These are phyloP conservation scores for Nomada hirtipes DNA, from an alignment of 2,888 invertebrate species.

Conservation along the genomic window DNA sequence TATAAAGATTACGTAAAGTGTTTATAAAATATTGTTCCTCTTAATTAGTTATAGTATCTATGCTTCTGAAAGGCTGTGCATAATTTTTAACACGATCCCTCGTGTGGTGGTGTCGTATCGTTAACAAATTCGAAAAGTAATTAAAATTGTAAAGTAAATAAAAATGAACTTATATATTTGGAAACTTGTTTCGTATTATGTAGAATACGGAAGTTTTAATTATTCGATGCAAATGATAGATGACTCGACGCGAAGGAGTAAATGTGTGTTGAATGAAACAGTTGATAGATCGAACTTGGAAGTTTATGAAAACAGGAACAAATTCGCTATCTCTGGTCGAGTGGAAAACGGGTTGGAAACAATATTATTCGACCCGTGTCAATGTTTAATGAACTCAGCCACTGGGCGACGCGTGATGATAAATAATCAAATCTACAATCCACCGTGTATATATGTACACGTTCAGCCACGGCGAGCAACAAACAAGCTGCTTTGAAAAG, in stretches of 20 bases:
- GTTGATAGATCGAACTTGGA: not conserved
- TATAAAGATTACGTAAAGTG: too few species aligned
- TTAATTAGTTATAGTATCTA: too few species aligned
- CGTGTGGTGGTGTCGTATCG: too few species aligned
- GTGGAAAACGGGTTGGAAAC: conserved; percentile 3
- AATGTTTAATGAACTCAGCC: conserved; percentile 23
- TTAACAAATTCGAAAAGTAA: too few species aligned
- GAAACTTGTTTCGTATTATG: too few species aligned
- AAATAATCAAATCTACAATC: conserved; percentile 23
- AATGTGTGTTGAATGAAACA: not conserved
- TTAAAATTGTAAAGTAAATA: too few species aligned
- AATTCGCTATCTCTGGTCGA: not conserved
- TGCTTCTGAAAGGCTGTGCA: too few species aligned
- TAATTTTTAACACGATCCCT: too few species aligned
- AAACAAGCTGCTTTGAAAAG: not conserved
- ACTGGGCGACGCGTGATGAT: not conserved
- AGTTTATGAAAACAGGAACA: not conserved
- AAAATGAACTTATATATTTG: too few species aligned
- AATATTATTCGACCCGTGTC: not conserved
- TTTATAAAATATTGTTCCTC: too few species aligned
- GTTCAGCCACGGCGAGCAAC: not conserved
- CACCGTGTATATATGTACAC: too few species aligned
- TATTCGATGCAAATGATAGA: conserved; percentile 1
- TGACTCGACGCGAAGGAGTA: not conserved
- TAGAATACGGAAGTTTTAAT: too few species aligned